Evolutionary conservation across 2,888 invertebrate species (phyloP), one percentile per base, ranked within the genome.

Genomic region (Spilosoma lubricipeda): DNA sequence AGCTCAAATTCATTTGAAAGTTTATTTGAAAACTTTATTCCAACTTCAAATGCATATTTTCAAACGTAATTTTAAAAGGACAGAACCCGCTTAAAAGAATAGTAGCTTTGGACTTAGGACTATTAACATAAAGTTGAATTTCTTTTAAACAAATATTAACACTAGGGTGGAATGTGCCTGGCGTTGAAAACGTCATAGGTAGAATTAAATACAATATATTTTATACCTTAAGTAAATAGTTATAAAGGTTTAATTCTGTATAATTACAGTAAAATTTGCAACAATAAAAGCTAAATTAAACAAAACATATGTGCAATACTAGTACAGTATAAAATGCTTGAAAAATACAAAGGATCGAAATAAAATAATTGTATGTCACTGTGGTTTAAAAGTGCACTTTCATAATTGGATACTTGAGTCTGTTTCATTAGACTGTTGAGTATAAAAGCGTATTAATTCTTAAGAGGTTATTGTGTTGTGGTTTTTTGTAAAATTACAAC

Each of bases 261-360:
- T 20, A 4, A 3, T 18, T 15, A 33, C 0, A n/a, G 15, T 65
- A 56, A 45, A 67, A 71, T 82, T 70, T 56, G 77, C 78, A 81
- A 77, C 67, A 73, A 72, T 75, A 81, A 70, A 77, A 70, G 82
- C 74, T 63, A 87, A 81, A 42, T 87, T 79, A 81, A 83, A 85
- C 82, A 87, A 84, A 92, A 89, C 92, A 92, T 93, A 93, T 92
- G 93, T 87, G 86, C 82, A 88, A 84, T 86, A 90, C 90, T 91
- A 88, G 87, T 86, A 83, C 80, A 84, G 86, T 88, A 88, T 86
- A 88, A 89, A 90, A 85, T 84, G 81, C 87, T 89, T 88, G n/a
- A 72, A 82, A 79, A 84, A 82, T 79, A 80, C 77, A 80, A 81
- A 79, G 79, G 79, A 81, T 76, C 73, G 75, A 74, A 80, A 76